Conservation (phyloP, 1,140 invertebrate genomes). For the Drosophila obscura region DNA sequence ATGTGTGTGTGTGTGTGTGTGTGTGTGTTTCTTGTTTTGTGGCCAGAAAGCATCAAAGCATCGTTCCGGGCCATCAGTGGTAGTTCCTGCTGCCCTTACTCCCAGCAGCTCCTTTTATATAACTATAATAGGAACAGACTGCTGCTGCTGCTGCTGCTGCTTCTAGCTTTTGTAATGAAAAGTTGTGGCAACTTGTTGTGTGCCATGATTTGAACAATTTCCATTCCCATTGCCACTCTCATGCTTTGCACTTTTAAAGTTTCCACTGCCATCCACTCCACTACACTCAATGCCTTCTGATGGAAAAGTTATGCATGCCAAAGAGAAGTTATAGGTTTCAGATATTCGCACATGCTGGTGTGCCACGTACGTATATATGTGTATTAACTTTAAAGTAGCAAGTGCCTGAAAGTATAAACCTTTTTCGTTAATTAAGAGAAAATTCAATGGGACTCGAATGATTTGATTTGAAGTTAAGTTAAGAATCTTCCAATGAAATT, state of each 20-base stretch:
- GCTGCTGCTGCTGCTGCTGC: slow-evolving; percentile 32
- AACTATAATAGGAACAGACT: slow-evolving; percentile 49
- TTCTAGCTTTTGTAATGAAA: slow-evolving; percentile 62
- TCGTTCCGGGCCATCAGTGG: slow-evolving; percentile 41
- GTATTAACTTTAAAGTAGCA: slow-evolving; percentile 22
- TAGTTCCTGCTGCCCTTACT: slow-evolving; percentile 20
- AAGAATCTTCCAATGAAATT: no score
- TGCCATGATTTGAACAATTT: slow-evolving; percentile 45
- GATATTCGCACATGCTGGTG: slow-evolving; percentile 9
- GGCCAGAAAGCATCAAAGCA: slow-evolving; percentile 37
- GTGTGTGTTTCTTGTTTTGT: slow-evolving; percentile 10
- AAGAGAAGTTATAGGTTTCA: no score
- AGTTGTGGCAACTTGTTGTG: slow-evolving; percentile 63
- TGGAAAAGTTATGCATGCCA: slow-evolving; percentile 9
- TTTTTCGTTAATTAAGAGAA: slow-evolving; percentile 9
- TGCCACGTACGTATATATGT: background rate
- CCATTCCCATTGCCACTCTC: slow-evolving; percentile 12
- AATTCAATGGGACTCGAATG: background rate
- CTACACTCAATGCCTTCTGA: no score
- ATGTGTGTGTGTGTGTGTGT: background rate
- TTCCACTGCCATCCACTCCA: slow-evolving; percentile 3
- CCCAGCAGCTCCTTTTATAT: slow-evolving; percentile 3
- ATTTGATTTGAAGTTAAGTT: no score
- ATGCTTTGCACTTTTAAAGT: slow-evolving; percentile 50
- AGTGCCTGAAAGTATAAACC: background rate